These are phyloP conservation scores for Chromis chromis DNA, from an alignment of 2,797 vertebrate species.

Conservation along the genomic window DNA sequence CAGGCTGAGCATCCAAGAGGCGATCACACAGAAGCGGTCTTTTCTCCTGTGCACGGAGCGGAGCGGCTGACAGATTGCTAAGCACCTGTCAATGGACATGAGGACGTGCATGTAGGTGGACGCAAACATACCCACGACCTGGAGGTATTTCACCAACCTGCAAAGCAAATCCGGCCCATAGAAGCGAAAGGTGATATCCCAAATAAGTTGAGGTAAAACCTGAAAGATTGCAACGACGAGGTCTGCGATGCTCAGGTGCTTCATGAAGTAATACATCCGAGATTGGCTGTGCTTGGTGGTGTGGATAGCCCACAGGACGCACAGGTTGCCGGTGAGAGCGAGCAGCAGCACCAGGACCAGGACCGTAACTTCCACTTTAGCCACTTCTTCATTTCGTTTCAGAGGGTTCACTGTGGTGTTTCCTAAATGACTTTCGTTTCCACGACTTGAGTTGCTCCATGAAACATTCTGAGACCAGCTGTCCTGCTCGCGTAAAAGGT, in stretches of 20 bases:
- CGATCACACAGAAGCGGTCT: constrained; percentile 89
- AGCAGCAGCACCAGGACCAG: constrained; percentile 92
- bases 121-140: constrained; percentile 99
- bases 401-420: constrained; percentile 87
- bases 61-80: constrained; percentile 95
- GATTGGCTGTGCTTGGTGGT: constrained; percentile 92
- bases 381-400: constrained; percentile 94
- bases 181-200: constrained; percentile 99
- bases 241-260: constrained; percentile 97
- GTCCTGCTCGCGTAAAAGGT: constrained; percentile 68
- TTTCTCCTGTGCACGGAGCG: constrained; percentile 89
- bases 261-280: constrained; percentile 99
- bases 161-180: constrained; percentile 95
- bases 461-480: constrained; percentile 60
- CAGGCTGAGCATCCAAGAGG: constrained; percentile 94
- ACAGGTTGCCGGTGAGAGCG: constrained; percentile 92
- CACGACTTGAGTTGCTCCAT: constrained; percentile 71
- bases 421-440: constrained; percentile 66
- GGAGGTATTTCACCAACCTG: constrained; percentile 94
- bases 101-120: constrained; percentile 98
- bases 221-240: constrained; percentile 96
- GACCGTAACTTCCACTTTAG: constrained; percentile 94
- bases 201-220: constrained; percentile 97
- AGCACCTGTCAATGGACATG: constrained; percentile 96
- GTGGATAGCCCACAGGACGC: constrained; percentile 92